These are phyloP conservation scores for Isaurus tuberculatus DNA, from an alignment of 92 coral and sea anemone genomes.

Conservation along the genomic window DNA sequence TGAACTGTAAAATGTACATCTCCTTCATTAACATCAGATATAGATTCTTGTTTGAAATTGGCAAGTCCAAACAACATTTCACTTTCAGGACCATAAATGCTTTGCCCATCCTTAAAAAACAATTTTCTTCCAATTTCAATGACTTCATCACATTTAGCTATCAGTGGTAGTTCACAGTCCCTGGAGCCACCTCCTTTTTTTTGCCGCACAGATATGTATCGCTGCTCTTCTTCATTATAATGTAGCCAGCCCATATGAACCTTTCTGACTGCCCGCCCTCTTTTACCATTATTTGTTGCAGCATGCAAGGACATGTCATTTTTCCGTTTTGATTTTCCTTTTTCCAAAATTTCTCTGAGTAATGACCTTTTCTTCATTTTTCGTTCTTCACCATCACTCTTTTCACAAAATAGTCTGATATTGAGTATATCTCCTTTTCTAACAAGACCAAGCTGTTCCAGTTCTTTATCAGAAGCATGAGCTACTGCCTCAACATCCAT, in stretches of 20 bases:
- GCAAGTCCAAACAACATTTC: slow-evolving; percentile 17
- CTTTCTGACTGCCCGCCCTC: slow-evolving; percentile 27
- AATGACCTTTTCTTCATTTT: slow-evolving; percentile 50
- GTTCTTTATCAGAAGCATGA: slow-evolving; percentile 46
- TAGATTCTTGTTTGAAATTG: slow-evolving; percentile 21
- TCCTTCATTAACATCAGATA: slow-evolving; percentile 18
- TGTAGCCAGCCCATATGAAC: slow-evolving; percentile 61
- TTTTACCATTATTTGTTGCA: not conserved
- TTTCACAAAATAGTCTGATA: slow-evolving; percentile 47
- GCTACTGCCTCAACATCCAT: slow-evolving; percentile 56
- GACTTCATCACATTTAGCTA: slow-evolving; percentile 49
- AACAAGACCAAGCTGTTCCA: slow-evolving; percentile 47
- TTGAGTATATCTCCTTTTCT: slow-evolving; percentile 58
- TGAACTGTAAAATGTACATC: slow-evolving; percentile 7
- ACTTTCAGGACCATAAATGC: slow-evolving; percentile 15
- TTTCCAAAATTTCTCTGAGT: slow-evolving; percentile 40
- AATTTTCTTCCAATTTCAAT: slow-evolving; percentile 25
- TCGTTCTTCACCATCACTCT: slow-evolving; percentile 41
- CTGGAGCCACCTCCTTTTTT: slow-evolving; percentile 56
- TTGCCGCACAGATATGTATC: slow-evolving; percentile 39
- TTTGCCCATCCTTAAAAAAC: slow-evolving; percentile 14
- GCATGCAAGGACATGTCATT: not conserved
- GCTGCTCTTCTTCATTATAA: slow-evolving; percentile 32
- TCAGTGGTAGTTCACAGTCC: slow-evolving; percentile 38
- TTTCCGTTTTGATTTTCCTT: slow-evolving; percentile 40